Percentiles rank a stretch among this genome's conserved stretches.
phyloP scores from a whole-genome alignment of 2,888 invertebrate genomes.

The Acleris cristana region DNA sequence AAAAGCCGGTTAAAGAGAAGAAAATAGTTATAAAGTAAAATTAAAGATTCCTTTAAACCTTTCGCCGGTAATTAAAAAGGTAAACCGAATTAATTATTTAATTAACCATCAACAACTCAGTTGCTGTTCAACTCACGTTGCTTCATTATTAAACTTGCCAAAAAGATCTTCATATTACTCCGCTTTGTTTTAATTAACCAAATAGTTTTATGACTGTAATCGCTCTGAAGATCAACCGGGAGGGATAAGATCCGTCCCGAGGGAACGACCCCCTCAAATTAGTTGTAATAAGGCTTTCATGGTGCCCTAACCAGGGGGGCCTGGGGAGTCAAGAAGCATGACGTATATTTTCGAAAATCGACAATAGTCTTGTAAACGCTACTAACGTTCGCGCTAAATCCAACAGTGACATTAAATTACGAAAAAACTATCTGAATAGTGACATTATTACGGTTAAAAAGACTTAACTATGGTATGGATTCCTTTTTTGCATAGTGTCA shows the following conservation, averaged over 20 bases:
- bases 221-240: neutral
- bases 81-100: constrained; percentile 13
- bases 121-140: neutral
- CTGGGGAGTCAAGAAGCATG: no score
- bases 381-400: no score
- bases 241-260: constrained; percentile 4
- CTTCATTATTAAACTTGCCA: neutral
- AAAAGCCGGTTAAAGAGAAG: no score
- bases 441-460: no score
- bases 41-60: no score
- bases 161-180: neutral
- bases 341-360: no score
- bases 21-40: no score
- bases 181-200: constrained; percentile 15
- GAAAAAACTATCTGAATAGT: no score
- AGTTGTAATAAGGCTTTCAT: constrained; percentile 4
- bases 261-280: constrained; percentile 2
- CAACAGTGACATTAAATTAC: no score
- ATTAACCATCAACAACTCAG: constrained; percentile 15
- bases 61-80: neutral
- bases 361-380: no score
- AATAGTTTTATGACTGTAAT: constrained; percentile 7
- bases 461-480: no score
- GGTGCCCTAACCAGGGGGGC: neutral
- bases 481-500: no score